Evolutionary conservation across 2,888 invertebrate species (phyloP).

Genomic region (Meteorus colon): DNA sequence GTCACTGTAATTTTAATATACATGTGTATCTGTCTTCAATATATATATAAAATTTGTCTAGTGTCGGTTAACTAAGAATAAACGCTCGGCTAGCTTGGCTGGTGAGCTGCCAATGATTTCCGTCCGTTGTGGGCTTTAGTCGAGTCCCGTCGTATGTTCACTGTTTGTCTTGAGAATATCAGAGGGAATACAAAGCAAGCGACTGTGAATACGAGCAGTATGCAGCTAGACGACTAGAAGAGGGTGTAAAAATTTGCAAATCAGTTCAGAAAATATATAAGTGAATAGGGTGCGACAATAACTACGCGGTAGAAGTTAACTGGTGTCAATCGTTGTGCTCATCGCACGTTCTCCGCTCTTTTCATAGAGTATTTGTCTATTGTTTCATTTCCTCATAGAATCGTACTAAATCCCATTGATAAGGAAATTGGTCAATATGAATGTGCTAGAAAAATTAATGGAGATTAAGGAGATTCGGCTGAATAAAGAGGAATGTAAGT

Average conservation of each 20-base stretch:
- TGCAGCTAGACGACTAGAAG: background rate
- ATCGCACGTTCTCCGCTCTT: background rate
- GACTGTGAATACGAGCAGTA: background rate
- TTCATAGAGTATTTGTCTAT: background rate
- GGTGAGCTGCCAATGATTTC: conserved; percentile 63
- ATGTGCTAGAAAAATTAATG: conserved; percentile 36
- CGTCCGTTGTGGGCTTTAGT: conserved; percentile 49
- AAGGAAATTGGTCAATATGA: conserved; percentile 14
- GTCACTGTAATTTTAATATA: conserved; percentile 1
- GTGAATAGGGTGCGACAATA: background rate
- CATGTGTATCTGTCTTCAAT: background rate
- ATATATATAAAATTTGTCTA: conserved; percentile 36
- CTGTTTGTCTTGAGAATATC: conserved; percentile 49
- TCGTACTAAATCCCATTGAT: background rate
- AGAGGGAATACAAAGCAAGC: conserved; percentile 45
- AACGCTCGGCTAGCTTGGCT: conserved; percentile 64
- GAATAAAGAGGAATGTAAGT: conserved; percentile 72
- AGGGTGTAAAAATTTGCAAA: background rate
- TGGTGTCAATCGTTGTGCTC: background rate
- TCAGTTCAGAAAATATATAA: background rate
- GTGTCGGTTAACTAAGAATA: conserved; percentile 51
- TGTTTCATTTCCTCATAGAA: background rate
- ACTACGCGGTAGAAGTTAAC: background rate
- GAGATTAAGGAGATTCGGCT: conserved; percentile 47
- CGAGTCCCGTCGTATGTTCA: conserved; percentile 48